Conservation (phyloP, 1,140 invertebrate genomes). For the Formica selysi region DNA sequence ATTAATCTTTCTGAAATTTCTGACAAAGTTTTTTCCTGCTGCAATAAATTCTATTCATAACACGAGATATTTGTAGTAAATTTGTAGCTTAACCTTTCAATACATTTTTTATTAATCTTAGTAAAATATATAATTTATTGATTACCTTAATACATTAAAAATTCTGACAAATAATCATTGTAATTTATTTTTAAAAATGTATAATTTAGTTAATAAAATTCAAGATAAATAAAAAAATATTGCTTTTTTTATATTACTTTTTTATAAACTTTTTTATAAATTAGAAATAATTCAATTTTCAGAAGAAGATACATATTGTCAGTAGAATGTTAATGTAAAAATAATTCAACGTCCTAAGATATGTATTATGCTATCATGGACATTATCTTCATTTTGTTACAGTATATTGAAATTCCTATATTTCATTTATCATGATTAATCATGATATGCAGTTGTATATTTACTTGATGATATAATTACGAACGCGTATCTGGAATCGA, state of each 20-base stretch:
- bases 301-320: too few species aligned
- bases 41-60: background rate
- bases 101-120: background rate
- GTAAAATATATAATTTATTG: background rate
- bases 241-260: background rate
- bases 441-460: slow-evolving; percentile 24
- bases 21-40: background rate
- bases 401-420: background rate
- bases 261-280: background rate
- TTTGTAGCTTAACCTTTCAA: background rate
- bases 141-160: background rate
- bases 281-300: background rate
- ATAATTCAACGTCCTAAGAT: background rate
- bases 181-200: background rate
- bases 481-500: slow-evolving; percentile 23
- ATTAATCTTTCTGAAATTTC: slow-evolving; percentile 18
- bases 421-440: slow-evolving; percentile 3
- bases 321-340: background rate
- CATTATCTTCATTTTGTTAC: background rate
- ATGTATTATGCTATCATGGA: background rate
- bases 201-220: background rate
- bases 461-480: slow-evolving; percentile 43
- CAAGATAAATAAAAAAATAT: background rate
- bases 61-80: background rate
- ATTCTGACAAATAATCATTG: background rate